These are phyloP conservation scores for Heliconius cydno DNA, from an alignment of 2,888 invertebrate species.

Conservation along the genomic window DNA sequence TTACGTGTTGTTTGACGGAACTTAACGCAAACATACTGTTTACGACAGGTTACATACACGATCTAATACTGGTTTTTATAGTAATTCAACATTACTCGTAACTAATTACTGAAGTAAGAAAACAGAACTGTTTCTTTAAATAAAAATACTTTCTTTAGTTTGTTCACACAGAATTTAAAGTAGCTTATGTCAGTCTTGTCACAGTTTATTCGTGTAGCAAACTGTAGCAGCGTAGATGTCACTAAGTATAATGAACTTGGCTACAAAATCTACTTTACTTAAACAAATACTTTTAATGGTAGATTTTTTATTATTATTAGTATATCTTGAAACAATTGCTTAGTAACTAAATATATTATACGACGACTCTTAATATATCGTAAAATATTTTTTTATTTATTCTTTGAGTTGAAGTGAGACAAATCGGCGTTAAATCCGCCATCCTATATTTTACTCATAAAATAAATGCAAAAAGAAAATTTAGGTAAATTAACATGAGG, in stretches of 20 bases:
- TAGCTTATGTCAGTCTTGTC: conserved; percentile 17
- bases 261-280: not conserved
- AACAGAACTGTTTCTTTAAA: not conserved
- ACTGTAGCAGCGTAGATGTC: conserved; percentile 10
- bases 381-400: too few species aligned
- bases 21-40: not conserved
- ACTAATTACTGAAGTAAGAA: not conserved
- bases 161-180: conserved; percentile 14
- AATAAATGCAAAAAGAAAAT: too few species aligned
- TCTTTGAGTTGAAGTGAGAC: too few species aligned
- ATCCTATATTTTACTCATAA: too few species aligned
- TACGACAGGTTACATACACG: too few species aligned
- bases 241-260: not conserved
- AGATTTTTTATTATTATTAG: not conserved
- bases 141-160: not conserved
- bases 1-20: not conserved
- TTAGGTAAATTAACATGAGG: too few species aligned
- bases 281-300: not conserved
- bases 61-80: too few species aligned
- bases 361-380: too few species aligned
- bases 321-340: not conserved
- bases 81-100: too few species aligned
- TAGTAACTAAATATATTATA: not conserved
- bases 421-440: too few species aligned
- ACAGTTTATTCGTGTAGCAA: conserved; percentile 17